Conservation (phyloP, 2,113 vertebrate species). For the Cariama cristata region DNA sequence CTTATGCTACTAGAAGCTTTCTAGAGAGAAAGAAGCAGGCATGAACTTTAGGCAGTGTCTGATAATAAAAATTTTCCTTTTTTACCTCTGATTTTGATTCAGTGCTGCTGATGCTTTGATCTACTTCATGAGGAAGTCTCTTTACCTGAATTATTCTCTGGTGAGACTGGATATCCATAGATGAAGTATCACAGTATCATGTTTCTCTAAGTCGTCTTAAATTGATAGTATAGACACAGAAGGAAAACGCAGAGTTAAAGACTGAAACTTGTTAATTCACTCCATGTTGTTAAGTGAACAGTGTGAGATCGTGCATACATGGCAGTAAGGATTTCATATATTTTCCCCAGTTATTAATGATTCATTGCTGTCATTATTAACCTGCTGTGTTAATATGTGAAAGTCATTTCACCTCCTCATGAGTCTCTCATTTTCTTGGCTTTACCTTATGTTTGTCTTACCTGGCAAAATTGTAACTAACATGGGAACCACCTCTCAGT, state of each 20-base stretch:
- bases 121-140: not conserved
- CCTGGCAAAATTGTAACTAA: not conserved
- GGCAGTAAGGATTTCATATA: not conserved
- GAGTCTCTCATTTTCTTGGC: not conserved
- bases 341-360: slow-evolving; percentile 3
- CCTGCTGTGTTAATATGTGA: not conserved
- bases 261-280: not conserved
- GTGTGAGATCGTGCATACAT: not conserved
- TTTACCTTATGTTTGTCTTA: not conserved
- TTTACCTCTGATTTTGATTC: not conserved
- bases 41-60: not conserved
- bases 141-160: not conserved
- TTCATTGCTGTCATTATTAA: not conserved
- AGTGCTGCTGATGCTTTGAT: not conserved
- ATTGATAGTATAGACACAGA: not conserved
- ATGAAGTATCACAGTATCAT: not conserved
- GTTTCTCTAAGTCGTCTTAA: not conserved
- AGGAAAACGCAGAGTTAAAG: slow-evolving; percentile 1
- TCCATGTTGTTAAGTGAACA: not conserved
- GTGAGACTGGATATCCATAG: fast-evolving
- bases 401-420: not conserved
- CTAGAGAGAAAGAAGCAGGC: not conserved
- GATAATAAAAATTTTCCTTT: not conserved
- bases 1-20: not conserved
- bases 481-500: not conserved